Percentiles rank a stretch among this genome's conserved stretches.
phyloP scores from a whole-genome alignment of 2,888 invertebrate species.

The Drosophila nr. perissopoda region DNA sequence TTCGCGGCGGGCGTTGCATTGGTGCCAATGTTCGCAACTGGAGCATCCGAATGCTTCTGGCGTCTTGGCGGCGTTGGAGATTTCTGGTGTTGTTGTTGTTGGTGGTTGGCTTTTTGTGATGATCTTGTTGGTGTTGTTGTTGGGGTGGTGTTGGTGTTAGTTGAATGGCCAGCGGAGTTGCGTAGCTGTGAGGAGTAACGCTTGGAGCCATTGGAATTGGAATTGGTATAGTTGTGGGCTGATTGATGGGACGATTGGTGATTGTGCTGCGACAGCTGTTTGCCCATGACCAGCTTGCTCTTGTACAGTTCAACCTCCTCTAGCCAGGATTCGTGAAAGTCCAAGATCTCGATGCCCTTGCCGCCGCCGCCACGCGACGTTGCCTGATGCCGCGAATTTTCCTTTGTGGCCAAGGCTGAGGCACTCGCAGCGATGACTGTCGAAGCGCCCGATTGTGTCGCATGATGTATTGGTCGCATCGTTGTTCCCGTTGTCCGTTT shows the following conservation, averaged over 20 bases:
- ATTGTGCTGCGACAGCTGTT: constrained; percentile 72
- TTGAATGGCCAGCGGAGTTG: constrained; percentile 43
- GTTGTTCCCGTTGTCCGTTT: constrained; percentile 74
- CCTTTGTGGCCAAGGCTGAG: constrained; percentile 67
- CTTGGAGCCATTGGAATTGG: constrained; percentile 8
- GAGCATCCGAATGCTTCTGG: constrained; percentile 35
- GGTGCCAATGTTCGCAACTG: constrained; percentile 29
- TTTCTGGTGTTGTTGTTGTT: constrained; percentile 34
- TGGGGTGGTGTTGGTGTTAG: neutral
- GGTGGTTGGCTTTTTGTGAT: constrained; percentile 10
- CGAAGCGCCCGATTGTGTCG: constrained; percentile 27
- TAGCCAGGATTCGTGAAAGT: constrained; percentile 84
- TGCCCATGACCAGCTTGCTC: constrained; percentile 79
- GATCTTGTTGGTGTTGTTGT: constrained; percentile 13
- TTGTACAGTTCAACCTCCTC: constrained; percentile 84
- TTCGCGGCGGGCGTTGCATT: constrained; percentile 36
- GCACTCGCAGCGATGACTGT: constrained; percentile 14
- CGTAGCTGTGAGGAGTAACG: constrained; percentile 34
- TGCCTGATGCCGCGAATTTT: constrained; percentile 66
- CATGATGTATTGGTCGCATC: constrained; percentile 43
- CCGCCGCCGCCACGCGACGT: constrained; percentile 24
- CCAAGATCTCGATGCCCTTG: constrained; percentile 82
- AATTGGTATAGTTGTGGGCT: constrained; percentile 15
- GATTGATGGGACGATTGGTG: constrained; percentile 41
- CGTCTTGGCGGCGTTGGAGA: constrained; percentile 44